A percentile compares a stretch with the other conserved stretches of the same genome.
These are phyloP conservation scores for Prionailurus bengalensis DNA, from an alignment of 2,113 vertebrate species.

Conservation along the genomic window DNA sequence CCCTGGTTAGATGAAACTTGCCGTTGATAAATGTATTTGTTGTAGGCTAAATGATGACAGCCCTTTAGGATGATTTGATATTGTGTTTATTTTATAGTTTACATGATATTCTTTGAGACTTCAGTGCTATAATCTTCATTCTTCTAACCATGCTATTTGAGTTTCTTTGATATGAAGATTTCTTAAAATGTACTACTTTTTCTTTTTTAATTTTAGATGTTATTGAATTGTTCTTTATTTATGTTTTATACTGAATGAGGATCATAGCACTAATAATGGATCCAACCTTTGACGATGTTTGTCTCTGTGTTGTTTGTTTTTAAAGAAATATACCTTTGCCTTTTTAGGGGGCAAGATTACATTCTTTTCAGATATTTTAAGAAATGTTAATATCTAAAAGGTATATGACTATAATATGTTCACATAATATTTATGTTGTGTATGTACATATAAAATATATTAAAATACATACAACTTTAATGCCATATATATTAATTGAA, in stretches of 20 bases:
- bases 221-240: background rate
- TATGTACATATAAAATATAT: background rate
- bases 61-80: background rate
- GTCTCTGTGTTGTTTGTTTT: background rate
- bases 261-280: background rate
- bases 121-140: background rate
- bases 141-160: background rate
- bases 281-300: background rate
- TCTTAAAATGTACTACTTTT: background rate
- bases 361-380: constrained; percentile 7
- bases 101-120: background rate
- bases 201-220: background rate
- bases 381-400: background rate
- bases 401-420: background rate
- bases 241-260: constrained; percentile 20
- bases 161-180: background rate
- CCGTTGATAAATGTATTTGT: constrained; percentile 7
- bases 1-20: background rate
- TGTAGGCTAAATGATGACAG: background rate
- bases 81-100: constrained; percentile 4
- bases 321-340: background rate
- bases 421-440: constrained; percentile 39
- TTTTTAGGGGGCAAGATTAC: background rate
- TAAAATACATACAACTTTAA: background rate
- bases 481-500: background rate